These are phyloP conservation scores for Drosophila kikkawai DNA, from an alignment of 1,140 invertebrate genomes.

Conservation along the genomic window DNA sequence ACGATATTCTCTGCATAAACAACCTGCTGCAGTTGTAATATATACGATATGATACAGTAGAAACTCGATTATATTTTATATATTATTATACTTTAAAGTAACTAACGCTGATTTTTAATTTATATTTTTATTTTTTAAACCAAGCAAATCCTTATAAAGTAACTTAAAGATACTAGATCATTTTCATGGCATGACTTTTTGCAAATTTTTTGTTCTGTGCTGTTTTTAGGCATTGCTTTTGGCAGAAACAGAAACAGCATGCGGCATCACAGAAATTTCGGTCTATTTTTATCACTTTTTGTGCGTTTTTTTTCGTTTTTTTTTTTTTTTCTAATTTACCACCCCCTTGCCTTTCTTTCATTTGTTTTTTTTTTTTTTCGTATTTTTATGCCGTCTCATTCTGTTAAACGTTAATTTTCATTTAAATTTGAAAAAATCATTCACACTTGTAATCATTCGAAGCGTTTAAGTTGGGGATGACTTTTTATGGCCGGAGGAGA, in stretches of 20 bases:
- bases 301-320: conserved; percentile 18
- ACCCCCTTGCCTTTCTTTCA: neutral
- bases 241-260: conserved; percentile 31
- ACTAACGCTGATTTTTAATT: neutral
- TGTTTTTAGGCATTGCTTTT: conserved; percentile 30
- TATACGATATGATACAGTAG: no score
- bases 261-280: conserved; percentile 12
- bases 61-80: no score
- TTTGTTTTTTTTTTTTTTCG: conserved; percentile 14
- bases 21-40: neutral
- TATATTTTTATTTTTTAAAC: neutral
- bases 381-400: conserved; percentile 32
- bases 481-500: conserved; percentile 7
- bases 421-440: conserved; percentile 53
- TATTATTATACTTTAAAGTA: no score
- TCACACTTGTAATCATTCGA: conserved; percentile 23
- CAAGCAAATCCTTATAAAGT: neutral
- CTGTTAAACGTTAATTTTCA: conserved; percentile 53
- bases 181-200: neutral
- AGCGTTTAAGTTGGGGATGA: conserved; percentile 32
- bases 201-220: conserved; percentile 16
- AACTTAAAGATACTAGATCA: neutral
- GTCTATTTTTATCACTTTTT: conserved; percentile 68
- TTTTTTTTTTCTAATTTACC: conserved; percentile 4
- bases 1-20: neutral